Evolutionary conservation across 2,113 vertebrate species (phyloP), one percentile per base, ranked within the genome.

Genomic region (Brachionichthys hirsutus): DNA sequence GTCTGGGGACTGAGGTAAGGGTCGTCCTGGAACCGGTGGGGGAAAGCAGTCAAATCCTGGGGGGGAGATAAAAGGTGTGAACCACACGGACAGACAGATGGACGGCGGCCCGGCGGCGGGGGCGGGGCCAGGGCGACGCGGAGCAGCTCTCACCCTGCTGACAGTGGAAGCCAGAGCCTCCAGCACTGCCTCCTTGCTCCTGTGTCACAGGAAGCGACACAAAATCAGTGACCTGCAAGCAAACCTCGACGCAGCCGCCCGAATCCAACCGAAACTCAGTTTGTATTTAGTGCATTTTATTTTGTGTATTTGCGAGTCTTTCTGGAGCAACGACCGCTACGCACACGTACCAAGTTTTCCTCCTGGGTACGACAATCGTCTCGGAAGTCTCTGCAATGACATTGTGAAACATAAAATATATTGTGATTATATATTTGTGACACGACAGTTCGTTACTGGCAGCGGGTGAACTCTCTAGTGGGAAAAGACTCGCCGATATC

Each of bases 1-100:
- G 88, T 93, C 84, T 81, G 84, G 36, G 97, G 97, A 13, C 85
- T 76, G 59, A 99, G 93, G 59, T 80, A 98, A 22, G 95, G 85
- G 59, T 99, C 96, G 87, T 99, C 97, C 22, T 94, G 95, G 85
- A 96, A 96, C 17, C 77, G 71, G 12, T 96, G 96, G 46, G 91
- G 85, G 54, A 75, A 86, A 43, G 93, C 91, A 72, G 96, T 96
- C 12, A 90, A 86, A 68, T 99, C 96, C 97, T 99, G 75, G 1
- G 10, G 9, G 36, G 15, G 59, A 14, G 50, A 61, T n/a, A 0
- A 48, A 30, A 17, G 16, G 2, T 43, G 2, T 11, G 19, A 20
- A 15, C 54, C 35, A 53, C 8, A 22, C 20, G 12, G 18, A n/a
- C 6, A 40, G 14, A n/a, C 8, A 19, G 17, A 42, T 1, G 14